Evolutionary conservation across 2,888 invertebrate species (phyloP).

Genomic region (Yponomeuta sedellus): DNA sequence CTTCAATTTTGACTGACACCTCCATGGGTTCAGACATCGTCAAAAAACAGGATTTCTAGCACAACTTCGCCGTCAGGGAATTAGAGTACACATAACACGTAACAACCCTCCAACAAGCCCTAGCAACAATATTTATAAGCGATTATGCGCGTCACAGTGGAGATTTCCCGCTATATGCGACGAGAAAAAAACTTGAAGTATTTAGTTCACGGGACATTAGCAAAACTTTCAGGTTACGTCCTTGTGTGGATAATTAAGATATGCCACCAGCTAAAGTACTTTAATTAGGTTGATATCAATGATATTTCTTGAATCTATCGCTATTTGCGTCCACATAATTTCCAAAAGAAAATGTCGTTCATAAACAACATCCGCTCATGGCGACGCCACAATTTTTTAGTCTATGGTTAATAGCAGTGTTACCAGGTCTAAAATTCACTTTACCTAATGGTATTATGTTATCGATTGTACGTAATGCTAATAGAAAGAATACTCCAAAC

Average conservation of each 20-base stretch:
- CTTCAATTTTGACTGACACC: constrained; percentile 63
- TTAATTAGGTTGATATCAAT: constrained; percentile 24
- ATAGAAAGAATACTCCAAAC: too few species aligned
- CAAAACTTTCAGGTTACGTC: constrained; percentile 16
- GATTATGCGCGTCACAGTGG: constrained; percentile 65
- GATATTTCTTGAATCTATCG: constrained; percentile 18
- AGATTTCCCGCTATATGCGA: constrained; percentile 71
- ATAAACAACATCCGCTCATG: constrained; percentile 61
- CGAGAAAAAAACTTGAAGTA: constrained; percentile 33
- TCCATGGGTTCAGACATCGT: constrained; percentile 74
- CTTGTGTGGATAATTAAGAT: constrained; percentile 18
- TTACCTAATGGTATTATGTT: too few species aligned
- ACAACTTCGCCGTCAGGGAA: constrained; percentile 52
- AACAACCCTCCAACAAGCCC: constrained; percentile 48
- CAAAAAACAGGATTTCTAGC: constrained; percentile 52
- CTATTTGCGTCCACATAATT: constrained; percentile 29
- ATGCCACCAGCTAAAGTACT: background rate
- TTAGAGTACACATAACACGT: constrained; percentile 63
- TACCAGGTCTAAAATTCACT: too few species aligned
- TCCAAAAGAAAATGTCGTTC: constrained; percentile 65
- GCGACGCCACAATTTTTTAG: constrained; percentile 28
- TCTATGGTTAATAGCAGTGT: constrained; percentile 3
- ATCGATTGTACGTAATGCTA: too few species aligned
- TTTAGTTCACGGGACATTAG: constrained; percentile 33
- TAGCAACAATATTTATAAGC: constrained; percentile 49